Percentiles rank a stretch among this genome's conserved stretches.
These are phyloP conservation scores for Lanius ludovicianus DNA, from an alignment of 2,113 vertebrate species.

Conservation along the genomic window DNA sequence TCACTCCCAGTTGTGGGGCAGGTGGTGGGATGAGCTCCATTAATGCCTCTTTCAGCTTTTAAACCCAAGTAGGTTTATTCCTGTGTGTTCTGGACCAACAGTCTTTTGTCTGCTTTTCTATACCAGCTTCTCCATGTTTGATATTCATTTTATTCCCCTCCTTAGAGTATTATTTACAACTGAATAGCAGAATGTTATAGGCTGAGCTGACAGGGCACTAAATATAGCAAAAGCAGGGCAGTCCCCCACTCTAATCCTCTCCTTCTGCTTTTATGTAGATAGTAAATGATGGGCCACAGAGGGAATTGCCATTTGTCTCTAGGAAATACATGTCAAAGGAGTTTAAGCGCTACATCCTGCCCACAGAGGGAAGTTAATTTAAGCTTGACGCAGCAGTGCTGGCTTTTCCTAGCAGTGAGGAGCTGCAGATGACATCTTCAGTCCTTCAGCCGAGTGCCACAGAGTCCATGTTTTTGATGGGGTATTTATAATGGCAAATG, in stretches of 20 bases:
- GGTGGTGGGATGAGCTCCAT: background rate
- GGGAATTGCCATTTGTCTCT: conserved; percentile 5
- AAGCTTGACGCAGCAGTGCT: background rate
- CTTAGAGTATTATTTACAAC: conserved; percentile 13
- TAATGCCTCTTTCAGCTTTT: background rate
- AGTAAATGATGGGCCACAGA: conserved; percentile 1
- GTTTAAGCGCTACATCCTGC: background rate
- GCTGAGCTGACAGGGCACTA: conserved; percentile 3
- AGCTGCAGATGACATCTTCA: background rate
- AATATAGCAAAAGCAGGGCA: background rate
- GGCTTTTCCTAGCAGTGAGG: background rate
- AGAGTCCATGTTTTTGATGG: background rate
- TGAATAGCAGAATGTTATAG: background rate
- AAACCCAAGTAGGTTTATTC: background rate
- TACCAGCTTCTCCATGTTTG: background rate
- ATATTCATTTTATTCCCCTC: background rate
- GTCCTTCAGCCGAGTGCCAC: background rate
- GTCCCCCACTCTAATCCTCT: conserved; percentile 4
- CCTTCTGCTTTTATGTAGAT: conserved; percentile 28
- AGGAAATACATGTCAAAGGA: background rate
- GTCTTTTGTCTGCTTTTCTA: background rate
- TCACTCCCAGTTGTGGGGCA: rapidly evolving
- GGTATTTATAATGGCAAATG: background rate
- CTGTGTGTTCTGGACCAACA: background rate
- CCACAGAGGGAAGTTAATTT: background rate